Evolutionary conservation across 2,797 vertebrate genomes (phyloP).

Genomic region (Cyclopterus lumpus): DNA sequence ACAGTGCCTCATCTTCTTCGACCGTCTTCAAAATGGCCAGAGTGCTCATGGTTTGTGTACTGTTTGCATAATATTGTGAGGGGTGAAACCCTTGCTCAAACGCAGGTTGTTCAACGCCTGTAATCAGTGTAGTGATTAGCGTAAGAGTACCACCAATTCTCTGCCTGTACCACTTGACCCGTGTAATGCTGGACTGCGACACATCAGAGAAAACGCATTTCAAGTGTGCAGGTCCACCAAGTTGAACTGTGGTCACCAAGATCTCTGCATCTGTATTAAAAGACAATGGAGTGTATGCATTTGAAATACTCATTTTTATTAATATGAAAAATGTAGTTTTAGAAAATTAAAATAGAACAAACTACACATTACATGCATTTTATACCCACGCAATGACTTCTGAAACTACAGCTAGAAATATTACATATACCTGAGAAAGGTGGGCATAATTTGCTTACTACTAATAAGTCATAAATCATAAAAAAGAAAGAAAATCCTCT

Average conservation of each 20-base stretch:
- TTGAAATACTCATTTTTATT: not conserved
- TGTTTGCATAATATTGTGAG: conserved; percentile 24
- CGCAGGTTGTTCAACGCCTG: not conserved
- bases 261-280: conserved; percentile 38
- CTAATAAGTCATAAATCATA: not conserved
- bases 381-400: not conserved
- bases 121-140: conserved; percentile 26
- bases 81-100: conserved; percentile 23
- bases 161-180: conserved; percentile 64
- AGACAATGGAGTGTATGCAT: not conserved
- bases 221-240: conserved; percentile 44
- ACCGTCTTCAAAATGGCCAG: conserved; percentile 43
- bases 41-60: not conserved
- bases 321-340: not conserved
- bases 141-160: conserved; percentile 19
- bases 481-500: not conserved
- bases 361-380: not conserved
- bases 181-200: conserved; percentile 6
- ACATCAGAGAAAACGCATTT: conserved; percentile 2
- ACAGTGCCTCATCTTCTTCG: conserved; percentile 51
- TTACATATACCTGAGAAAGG: not conserved
- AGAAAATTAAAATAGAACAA: not conserved
- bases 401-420: not conserved
- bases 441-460: accelerated
- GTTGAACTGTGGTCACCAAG: not conserved